Evolutionary conservation across 2,113 vertebrate genomes (phyloP).

Genomic region (Anser brachyrhynchus): DNA sequence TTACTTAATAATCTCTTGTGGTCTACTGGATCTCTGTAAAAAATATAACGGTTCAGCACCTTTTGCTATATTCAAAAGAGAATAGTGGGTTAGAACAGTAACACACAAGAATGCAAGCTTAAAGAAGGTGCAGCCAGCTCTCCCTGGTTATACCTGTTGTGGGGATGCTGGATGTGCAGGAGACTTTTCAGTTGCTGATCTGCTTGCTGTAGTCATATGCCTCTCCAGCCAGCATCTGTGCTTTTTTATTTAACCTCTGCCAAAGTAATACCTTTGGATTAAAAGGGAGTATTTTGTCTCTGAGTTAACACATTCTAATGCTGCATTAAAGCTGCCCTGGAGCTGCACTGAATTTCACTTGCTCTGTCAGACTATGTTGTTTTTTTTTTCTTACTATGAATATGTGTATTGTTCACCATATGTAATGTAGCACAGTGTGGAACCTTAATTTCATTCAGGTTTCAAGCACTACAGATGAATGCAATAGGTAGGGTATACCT

Average conservation of each 20-base stretch:
- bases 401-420: constrained; percentile 68
- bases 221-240: constrained; percentile 77
- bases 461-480: constrained; percentile 79
- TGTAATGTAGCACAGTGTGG: constrained; percentile 77
- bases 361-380: constrained; percentile 69
- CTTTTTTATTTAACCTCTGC: constrained; percentile 76
- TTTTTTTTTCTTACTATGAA: constrained; percentile 42
- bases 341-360: constrained; percentile 77
- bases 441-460: constrained; percentile 74
- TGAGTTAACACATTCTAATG: constrained; percentile 73
- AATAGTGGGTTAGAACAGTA: neutral
- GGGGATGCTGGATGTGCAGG: constrained; percentile 31
- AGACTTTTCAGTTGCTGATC: constrained; percentile 64
- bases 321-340: constrained; percentile 78
- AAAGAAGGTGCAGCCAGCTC: constrained; percentile 22
- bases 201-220: constrained; percentile 76
- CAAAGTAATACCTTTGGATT: constrained; percentile 75
- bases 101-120: neutral
- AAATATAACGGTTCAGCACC: neutral
- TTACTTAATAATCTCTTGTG: neutral
- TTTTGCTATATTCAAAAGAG: constrained; percentile 3
- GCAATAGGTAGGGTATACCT: constrained; percentile 75
- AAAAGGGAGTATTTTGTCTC: constrained; percentile 71
- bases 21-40: neutral
- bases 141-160: neutral